Conservation (phyloP, 2,113 vertebrate species). For the Aldabrachelys gigantea region DNA sequence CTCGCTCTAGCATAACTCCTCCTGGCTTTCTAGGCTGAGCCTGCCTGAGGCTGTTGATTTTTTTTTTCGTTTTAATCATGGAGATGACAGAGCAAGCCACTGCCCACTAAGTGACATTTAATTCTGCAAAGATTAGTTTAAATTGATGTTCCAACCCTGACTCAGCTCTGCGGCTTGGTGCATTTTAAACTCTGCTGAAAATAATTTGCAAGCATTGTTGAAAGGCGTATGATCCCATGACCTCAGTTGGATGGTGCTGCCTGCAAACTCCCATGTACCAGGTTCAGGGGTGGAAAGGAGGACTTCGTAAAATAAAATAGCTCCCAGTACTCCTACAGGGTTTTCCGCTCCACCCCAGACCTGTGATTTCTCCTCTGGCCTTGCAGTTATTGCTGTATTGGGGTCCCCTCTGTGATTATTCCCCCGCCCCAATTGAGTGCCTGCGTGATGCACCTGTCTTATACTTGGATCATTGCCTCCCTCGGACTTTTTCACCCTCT, state of each 20-base stretch:
- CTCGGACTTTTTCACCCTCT: background rate
- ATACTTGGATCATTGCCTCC: background rate
- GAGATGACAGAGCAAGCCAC: background rate
- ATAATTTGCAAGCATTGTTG: background rate
- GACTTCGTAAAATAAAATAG: too few species aligned
- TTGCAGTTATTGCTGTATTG: background rate
- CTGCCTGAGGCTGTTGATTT: background rate
- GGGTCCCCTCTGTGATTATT: background rate
- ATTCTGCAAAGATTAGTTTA: background rate
- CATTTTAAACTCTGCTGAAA: background rate
- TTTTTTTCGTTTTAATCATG: background rate
- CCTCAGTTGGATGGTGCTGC: background rate
- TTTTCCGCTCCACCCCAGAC: background rate
- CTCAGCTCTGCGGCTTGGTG: background rate
- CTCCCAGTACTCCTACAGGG: too few species aligned
- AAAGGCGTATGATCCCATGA: background rate
- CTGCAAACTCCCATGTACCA: too few species aligned
- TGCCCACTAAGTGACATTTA: background rate
- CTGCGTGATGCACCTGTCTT: background rate
- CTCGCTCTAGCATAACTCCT: background rate
- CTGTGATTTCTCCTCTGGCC: background rate
- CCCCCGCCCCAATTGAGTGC: background rate
- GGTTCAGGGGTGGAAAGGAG: too few species aligned
- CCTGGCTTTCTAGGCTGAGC: background rate
- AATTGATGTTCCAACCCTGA: background rate